Base-by-base conservation (phyloP, 2,797 vertebrate species). In the Eleutherodactylus coqui region DNA sequence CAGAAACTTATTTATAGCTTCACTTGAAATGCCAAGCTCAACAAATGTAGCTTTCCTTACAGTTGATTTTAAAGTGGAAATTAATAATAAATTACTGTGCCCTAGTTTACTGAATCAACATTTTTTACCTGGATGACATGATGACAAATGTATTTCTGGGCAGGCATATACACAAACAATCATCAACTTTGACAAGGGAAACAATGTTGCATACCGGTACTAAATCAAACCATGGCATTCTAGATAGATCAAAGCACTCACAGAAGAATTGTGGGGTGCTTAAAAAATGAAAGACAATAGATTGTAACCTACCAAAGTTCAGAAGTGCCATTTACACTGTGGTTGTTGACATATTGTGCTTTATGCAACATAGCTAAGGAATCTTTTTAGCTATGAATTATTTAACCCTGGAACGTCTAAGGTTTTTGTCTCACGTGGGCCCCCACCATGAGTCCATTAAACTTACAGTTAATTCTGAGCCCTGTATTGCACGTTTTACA, bases 81-180 rank as follows among this genome's bases (percentile, higher is more conserved):
- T 87, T 79, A 87, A 84, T 87, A 87, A 79, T 87, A 80, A 75
- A 87, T 87, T 79, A 84, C 75, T 58, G 21, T 87, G 82, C 64
- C 82, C 86, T 87, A 79, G 72, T 77, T 86, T 76, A 77, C 72
- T 58, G 53, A 83, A 87, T 87, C 43, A 79, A 70, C 43, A 64
- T 82, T 51, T 82, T 83, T 79, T 41, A 51, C 81, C 77, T 78
- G 41, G 21, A 55, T 84, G 75, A 84, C 75, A 87, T 82, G 73
- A 67, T 79, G 86, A 87, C 75, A 84, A 79, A 87, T 82, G 43
- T 38, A 62, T 75, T 87, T 87, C 47, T 72, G 41, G 43, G 29
- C 38, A 43, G 55, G 53, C 53, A 72, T 43, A 51, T 75, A 80
- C 29, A 79, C 53, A 79, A 64, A 53, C 82, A 75, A 60, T 87